Conservation (phyloP, 1,140 invertebrate genomes). For the Babylonia areolata region DNA sequence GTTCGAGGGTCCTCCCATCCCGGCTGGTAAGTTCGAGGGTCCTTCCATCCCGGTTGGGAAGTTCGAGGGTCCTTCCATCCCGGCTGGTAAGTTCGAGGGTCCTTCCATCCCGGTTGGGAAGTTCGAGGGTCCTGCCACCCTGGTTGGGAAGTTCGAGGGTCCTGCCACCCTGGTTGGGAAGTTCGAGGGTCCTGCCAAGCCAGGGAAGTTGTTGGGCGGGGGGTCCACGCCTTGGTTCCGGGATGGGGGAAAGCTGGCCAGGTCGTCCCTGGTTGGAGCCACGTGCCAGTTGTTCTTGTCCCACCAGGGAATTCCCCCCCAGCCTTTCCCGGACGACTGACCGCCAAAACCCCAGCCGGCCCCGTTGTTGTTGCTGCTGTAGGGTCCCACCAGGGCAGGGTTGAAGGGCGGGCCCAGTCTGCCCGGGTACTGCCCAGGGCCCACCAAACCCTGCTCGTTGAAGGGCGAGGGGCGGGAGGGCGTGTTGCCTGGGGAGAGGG, state of each 20-base stretch:
- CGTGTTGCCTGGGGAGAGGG: neutral
- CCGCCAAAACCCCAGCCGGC: neutral
- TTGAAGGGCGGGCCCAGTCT: neutral
- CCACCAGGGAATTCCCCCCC: neutral
- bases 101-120: neutral
- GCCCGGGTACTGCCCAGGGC: neutral
- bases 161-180: neutral
- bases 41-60: neutral
- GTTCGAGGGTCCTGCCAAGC: neutral
- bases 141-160: neutral
- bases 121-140: neutral
- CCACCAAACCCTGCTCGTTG: neutral
- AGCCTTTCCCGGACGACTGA: neutral
- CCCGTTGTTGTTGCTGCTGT: neutral
- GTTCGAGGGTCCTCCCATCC: neutral
- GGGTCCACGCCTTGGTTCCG: neutral
- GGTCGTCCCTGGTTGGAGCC: neutral
- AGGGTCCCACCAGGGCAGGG: neutral
- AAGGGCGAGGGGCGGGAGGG: neutral
- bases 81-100: neutral
- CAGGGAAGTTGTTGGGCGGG: neutral
- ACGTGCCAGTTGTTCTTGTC: conserved; percentile 16
- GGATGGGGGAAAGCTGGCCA: neutral
- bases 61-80: neutral
- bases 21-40: neutral